Conservation (phyloP, 2,888 invertebrate species). For the Pristionchus exspectatus region DNA sequence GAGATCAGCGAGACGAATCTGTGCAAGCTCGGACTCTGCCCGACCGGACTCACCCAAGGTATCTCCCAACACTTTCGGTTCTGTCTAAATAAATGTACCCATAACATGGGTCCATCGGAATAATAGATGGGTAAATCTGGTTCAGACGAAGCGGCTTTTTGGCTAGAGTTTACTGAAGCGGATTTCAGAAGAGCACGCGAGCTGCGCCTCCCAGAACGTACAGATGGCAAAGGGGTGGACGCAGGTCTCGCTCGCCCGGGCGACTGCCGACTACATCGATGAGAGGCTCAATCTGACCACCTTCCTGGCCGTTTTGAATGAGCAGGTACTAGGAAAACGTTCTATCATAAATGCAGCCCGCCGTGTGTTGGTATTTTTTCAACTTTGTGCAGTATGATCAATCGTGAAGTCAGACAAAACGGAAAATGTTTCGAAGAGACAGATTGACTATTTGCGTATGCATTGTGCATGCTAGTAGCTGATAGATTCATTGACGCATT, state of each 20-base stretch:
- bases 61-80: no score
- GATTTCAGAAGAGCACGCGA: neutral
- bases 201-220: neutral
- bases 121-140: no score
- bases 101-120: no score
- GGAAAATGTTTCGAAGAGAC: neutral
- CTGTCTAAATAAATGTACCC: no score
- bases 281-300: constrained; percentile 11
- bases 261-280: neutral
- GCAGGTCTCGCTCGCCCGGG: neutral
- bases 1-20: constrained; percentile 42
- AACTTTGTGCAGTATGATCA: no score
- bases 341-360: no score
- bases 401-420: no score
- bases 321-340: neutral
- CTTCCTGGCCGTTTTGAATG: neutral
- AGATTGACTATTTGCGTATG: neutral
- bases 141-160: no score
- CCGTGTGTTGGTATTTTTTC: no score
- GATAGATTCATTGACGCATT: no score
- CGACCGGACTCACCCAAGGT: neutral
- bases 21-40: constrained; percentile 38
- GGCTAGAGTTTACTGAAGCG: neutral
- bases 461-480: neutral
- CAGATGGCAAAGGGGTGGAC: constrained; percentile 35